Evolutionary conservation across 1,140 invertebrate genomes (phyloP).

Genomic region (Sycophila sp.): DNA sequence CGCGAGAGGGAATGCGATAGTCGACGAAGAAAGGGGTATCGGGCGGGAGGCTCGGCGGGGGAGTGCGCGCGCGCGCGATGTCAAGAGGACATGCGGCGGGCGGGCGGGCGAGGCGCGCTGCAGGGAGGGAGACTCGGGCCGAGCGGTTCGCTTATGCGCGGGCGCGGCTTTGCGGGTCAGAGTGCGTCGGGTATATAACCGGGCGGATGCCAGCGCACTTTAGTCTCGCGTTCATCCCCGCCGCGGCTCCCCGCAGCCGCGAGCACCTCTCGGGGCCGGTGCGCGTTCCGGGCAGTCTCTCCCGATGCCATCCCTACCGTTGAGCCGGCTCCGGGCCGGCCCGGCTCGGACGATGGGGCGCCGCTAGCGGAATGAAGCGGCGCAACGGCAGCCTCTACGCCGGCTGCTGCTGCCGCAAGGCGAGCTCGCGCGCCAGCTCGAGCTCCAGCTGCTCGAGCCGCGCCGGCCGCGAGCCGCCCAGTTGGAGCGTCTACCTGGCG

Average conservation of each 20-base stretch:
- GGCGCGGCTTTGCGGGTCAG: conserved; percentile 64
- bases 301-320: not conserved
- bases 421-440: conserved; percentile 18
- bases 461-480: conserved; percentile 50
- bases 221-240: conserved; percentile 61
- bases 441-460: conserved; percentile 33
- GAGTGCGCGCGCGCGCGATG: too few relatives aligned
- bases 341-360: not conserved
- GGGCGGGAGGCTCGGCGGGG: not conserved
- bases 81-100: not conserved
- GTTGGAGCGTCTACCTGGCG: conserved; percentile 68
- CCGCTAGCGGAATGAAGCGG: not conserved
- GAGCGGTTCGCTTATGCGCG: conserved; percentile 50
- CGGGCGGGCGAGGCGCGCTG: not conserved
- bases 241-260: conserved; percentile 39
- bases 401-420: conserved; percentile 47
- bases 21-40: not conserved
- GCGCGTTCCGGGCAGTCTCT: not conserved
- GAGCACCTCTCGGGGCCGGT: not conserved
- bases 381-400: conserved; percentile 13
- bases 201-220: conserved; percentile 61
- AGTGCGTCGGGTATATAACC: conserved; percentile 64
- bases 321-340: not conserved
- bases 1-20: not conserved
- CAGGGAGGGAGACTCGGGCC: too few relatives aligned